Evolutionary conservation across 2,113 vertebrate genomes (phyloP).

Genomic region (Bolborhynchus lineola): DNA sequence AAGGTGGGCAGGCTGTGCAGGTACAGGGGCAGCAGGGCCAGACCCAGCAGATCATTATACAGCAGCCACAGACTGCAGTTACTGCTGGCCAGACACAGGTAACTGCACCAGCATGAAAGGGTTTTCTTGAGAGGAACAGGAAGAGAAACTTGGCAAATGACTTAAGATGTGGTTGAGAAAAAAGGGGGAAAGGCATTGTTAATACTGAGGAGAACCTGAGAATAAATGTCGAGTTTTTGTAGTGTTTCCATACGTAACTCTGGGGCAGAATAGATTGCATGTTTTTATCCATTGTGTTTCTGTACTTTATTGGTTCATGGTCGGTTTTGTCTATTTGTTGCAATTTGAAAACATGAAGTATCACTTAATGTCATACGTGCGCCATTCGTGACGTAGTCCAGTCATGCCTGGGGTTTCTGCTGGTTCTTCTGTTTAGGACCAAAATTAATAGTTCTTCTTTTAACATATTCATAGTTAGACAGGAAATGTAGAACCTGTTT

Average conservation of each 20-base stretch:
- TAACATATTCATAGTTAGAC: not conserved
- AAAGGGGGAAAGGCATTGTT: not conserved
- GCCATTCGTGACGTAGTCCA: conserved; percentile 10
- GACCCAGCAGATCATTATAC: conserved; percentile 98
- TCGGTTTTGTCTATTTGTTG: conserved; percentile 23
- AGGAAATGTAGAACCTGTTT: not conserved
- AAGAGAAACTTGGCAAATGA: conserved; percentile 49
- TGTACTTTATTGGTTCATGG: conserved; percentile 41
- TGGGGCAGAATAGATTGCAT: conserved; percentile 54
- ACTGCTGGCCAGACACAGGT: conserved; percentile 98
- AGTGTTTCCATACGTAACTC: not conserved
- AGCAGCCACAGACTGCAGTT: conserved; percentile 96
- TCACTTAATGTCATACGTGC: conserved; percentile 1
- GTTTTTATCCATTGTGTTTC: conserved; percentile 50
- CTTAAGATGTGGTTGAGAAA: conserved; percentile 4
- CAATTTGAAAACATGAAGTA: not conserved
- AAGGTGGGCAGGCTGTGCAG: conserved; percentile 94
- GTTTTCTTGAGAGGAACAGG: conserved; percentile 55
- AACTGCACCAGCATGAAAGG: conserved; percentile 63
- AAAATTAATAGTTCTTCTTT: not conserved
- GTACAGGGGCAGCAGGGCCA: conserved; percentile 96
- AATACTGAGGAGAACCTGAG: conserved; percentile 10
- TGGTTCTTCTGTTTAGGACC: not conserved
- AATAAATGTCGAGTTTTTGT: not conserved
- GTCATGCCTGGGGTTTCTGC: not conserved